Evolutionary conservation across 2,113 vertebrate species (phyloP).

Genomic region (Protobothrops mucrosquamatus): DNA sequence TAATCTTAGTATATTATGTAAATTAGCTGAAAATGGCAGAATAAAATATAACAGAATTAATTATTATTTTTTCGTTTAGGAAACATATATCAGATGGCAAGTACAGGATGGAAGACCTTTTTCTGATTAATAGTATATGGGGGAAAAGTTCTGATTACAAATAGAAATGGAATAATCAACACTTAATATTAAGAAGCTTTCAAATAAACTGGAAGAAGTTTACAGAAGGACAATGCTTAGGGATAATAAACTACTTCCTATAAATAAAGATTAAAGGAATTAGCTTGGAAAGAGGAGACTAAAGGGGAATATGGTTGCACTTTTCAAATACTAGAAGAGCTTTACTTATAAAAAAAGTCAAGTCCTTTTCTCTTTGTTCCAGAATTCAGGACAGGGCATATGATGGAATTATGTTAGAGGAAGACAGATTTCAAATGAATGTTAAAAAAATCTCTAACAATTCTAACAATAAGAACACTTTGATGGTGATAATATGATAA

Average conservation of each 20-base stretch:
- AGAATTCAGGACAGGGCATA: neutral
- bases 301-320: neutral
- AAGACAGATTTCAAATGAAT: neutral
- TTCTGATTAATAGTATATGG: neutral
- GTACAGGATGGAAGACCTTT: neutral
- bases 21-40: neutral
- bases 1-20: neutral
- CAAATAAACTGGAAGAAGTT: neutral
- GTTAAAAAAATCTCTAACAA: neutral
- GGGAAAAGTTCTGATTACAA: neutral
- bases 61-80: neutral
- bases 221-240: neutral
- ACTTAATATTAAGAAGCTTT: neutral
- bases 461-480: neutral
- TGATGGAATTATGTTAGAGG: neutral
- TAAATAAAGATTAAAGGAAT: neutral
- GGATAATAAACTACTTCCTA: neutral
- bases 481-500: neutral
- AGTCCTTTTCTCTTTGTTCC: neutral
- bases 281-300: neutral
- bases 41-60: neutral
- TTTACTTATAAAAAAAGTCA: neutral
- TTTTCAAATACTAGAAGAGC: neutral
- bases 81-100: neutral
- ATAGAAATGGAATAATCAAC: neutral